Evolutionary conservation across 1,140 invertebrate species (phyloP).

Genomic region (Penaeus vannamei): DNA sequence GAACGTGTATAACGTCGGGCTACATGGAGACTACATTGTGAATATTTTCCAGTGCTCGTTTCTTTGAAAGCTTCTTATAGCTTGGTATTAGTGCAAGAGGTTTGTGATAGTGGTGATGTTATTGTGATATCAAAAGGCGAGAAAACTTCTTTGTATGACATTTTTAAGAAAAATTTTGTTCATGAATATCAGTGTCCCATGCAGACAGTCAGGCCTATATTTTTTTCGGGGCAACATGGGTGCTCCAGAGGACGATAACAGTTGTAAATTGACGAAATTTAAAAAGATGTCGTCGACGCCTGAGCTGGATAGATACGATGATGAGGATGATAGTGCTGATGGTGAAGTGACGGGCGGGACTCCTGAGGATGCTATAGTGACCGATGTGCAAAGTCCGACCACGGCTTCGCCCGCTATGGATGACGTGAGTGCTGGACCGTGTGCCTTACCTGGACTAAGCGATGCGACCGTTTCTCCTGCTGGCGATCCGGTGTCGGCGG

Average conservation of each 20-base stretch:
- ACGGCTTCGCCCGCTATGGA: conserved; percentile 2
- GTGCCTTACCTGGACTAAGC: background rate
- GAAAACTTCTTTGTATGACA: conserved; percentile 39
- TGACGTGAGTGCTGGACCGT: background rate
- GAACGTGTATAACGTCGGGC: background rate
- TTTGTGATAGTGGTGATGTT: background rate
- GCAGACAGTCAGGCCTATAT: conserved; percentile 61
- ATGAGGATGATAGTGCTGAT: conserved; percentile 17
- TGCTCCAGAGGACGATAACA: conserved; percentile 50
- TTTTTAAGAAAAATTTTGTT: conserved; percentile 54
- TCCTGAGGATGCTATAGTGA: background rate
- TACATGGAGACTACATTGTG: conserved; percentile 21
- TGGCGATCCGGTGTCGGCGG: conserved; percentile 4
- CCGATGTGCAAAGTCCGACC: conserved; percentile 6
- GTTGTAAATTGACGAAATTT: conserved; percentile 48
- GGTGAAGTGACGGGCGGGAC: conserved; percentile 21
- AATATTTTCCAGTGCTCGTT: too few relatives aligned
- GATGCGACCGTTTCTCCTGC: background rate
- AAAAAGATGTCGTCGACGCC: conserved; percentile 61
- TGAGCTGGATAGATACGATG: conserved; percentile 51
- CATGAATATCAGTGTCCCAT: conserved; percentile 62
- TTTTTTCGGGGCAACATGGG: conserved; percentile 49
- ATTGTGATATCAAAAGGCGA: too few relatives aligned
- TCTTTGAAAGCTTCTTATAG: too few relatives aligned
- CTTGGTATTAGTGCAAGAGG: too few relatives aligned